These are phyloP conservation scores for Dusona sp. DNA, from an alignment of 2,888 invertebrate genomes.

Conservation along the genomic window DNA sequence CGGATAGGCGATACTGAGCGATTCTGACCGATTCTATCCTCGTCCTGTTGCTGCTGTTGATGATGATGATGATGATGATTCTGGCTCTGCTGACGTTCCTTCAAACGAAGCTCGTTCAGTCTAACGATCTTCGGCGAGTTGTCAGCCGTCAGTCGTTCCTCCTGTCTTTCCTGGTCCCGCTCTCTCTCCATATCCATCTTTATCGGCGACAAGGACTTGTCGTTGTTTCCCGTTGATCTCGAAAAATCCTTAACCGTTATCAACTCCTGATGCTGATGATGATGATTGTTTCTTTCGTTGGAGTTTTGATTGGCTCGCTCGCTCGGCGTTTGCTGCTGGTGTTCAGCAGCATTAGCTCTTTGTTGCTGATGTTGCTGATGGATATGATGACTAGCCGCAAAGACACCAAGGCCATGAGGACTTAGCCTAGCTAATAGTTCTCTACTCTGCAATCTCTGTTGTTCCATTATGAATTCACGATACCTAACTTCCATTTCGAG, in stretches of 20 bases:
- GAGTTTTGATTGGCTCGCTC: constrained; percentile 58
- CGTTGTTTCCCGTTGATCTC: constrained; percentile 75
- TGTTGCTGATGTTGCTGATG: constrained; percentile 72
- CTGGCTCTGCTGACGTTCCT: constrained; percentile 66
- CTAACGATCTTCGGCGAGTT: constrained; percentile 67
- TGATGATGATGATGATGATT: constrained; percentile 54
- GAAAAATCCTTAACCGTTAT: constrained; percentile 82
- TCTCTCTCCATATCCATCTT: constrained; percentile 76
- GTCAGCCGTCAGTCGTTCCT: constrained; percentile 64
- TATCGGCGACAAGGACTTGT: constrained; percentile 79
- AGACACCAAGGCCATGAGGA: constrained; percentile 76
- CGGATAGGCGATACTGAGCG: constrained; percentile 80
- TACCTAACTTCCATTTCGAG: constrained; percentile 80
- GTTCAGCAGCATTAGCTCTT: constrained; percentile 58
- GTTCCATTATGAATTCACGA: constrained; percentile 80
- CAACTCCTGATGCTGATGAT: constrained; percentile 76
- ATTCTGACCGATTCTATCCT: constrained; percentile 75
- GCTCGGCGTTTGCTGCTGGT: constrained; percentile 70
- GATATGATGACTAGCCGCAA: constrained; percentile 75
- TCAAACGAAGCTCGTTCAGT: constrained; percentile 61
- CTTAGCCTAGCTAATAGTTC: constrained; percentile 81
- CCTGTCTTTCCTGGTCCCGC: constrained; percentile 67
- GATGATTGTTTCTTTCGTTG: constrained; percentile 62
- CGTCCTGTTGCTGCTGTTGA: constrained; percentile 72
- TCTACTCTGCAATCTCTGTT: constrained; percentile 80